Percentiles rank a stretch among this genome's conserved stretches.
Conservation (phyloP, 37 sponge, comb jelly and placozoan species). For the Ephydatia muelleri region DNA sequence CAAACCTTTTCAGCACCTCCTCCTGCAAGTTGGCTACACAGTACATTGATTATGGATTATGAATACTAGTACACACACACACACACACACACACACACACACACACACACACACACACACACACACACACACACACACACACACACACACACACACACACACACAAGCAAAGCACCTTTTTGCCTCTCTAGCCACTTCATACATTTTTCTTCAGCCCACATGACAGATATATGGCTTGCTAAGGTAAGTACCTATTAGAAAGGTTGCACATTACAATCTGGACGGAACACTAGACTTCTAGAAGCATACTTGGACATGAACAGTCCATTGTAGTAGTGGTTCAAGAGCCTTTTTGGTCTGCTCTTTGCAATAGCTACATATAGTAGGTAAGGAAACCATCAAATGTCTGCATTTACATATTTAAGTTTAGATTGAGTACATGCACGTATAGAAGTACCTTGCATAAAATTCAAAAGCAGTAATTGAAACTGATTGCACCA, state of each 20-base stretch:
- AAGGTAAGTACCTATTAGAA: constrained; percentile 11
- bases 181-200: constrained; percentile 26
- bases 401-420: constrained; percentile 2
- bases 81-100: neutral
- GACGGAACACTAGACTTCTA: neutral
- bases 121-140: too few relatives aligned
- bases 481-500: neutral
- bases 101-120: neutral
- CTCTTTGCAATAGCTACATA: neutral
- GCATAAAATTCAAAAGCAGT: neutral
- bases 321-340: constrained; percentile 1
- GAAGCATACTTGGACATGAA: constrained; percentile 14
- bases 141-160: too few relatives aligned
- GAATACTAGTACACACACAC: neutral
- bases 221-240: constrained; percentile 12
- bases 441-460: neutral
- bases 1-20: neutral
- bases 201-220: constrained; percentile 24
- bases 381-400: neutral
- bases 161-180: constrained; percentile 5
- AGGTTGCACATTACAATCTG: neutral
- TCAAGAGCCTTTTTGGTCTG: constrained; percentile 5
- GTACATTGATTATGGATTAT: neutral
- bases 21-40: neutral
- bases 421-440: neutral